These are phyloP conservation scores for Stenoptilia bipunctidactyla DNA, from an alignment of 2,888 invertebrate species.

Conservation along the genomic window DNA sequence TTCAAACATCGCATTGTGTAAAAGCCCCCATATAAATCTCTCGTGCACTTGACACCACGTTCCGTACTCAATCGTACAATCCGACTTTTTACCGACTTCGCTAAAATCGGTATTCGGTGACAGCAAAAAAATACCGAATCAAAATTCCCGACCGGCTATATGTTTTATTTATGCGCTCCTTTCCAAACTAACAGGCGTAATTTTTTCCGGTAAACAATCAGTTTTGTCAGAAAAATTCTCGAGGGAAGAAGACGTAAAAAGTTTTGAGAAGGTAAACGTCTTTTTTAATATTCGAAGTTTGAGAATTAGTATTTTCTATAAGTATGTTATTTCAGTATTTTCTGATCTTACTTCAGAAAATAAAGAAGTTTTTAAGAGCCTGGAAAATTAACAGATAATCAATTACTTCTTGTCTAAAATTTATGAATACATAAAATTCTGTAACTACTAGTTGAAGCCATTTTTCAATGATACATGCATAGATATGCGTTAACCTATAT, in stretches of 20 bases:
- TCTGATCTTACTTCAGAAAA: no score
- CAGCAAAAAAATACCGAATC: slow-evolving; percentile 57
- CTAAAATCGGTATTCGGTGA: slow-evolving; percentile 38
- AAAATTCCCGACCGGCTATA: slow-evolving; percentile 56
- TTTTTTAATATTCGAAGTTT: no score
- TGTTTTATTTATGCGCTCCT: slow-evolving; percentile 64
- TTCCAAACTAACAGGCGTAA: slow-evolving; percentile 65
- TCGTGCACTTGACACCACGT: slow-evolving; percentile 44
- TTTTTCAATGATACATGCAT: no score
- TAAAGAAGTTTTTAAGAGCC: no score
- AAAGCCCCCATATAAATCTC: slow-evolving; percentile 37
- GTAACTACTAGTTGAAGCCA: no score
- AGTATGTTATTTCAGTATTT: no score
- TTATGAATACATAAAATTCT: no score
- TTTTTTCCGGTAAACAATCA: slow-evolving; percentile 71
- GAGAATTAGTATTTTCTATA: no score
- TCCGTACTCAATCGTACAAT: slow-evolving; percentile 46
- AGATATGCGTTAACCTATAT: no score
- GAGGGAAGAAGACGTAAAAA: slow-evolving; percentile 62
- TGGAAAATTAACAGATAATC: no score
- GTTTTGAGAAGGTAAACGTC: slow-evolving; percentile 23
- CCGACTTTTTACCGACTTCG: slow-evolving; percentile 37
- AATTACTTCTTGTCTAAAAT: no score
- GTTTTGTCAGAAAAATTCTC: slow-evolving; percentile 68
- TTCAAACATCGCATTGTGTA: slow-evolving; percentile 21